Percentiles rank a stretch among this genome's conserved stretches.
Conservation (phyloP, 2,888 invertebrate species). For the Polydrusus tereticollis region DNA sequence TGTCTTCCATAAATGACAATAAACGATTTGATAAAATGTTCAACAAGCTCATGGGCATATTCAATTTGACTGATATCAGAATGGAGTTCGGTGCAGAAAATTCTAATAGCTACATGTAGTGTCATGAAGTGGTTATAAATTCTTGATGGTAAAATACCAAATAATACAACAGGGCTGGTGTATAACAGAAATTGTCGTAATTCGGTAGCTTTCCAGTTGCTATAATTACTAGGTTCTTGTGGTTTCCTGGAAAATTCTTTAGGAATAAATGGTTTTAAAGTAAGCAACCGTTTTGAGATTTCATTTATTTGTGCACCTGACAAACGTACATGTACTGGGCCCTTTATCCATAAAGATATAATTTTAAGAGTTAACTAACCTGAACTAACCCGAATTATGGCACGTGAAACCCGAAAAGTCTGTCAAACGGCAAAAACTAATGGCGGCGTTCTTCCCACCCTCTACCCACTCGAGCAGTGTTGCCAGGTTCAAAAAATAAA, state of each 20-base stretch:
- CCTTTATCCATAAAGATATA: neutral
- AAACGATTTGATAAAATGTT: neutral
- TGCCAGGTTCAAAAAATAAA: no score
- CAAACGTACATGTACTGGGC: neutral
- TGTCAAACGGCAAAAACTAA: neutral
- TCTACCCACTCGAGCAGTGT: no score
- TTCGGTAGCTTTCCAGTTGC: neutral
- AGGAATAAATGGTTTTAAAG: neutral
- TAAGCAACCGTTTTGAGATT: neutral
- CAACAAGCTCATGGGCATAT: neutral
- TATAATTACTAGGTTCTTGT: neutral
- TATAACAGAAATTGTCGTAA: neutral
- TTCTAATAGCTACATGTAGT: no score
- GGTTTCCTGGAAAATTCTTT: neutral
- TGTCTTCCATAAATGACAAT: neutral
- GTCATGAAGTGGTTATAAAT: neutral
- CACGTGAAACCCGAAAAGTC: neutral
- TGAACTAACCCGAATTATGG: neutral
- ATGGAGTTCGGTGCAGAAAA: no score
- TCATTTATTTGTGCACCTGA: neutral
- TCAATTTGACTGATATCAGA: no score
- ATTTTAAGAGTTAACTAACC: neutral
- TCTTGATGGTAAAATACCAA: neutral
- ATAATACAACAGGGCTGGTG: neutral
- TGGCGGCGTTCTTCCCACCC: no score